Conservation (phyloP, 2,888 invertebrate species). For the Agrotis exclamationis region DNA sequence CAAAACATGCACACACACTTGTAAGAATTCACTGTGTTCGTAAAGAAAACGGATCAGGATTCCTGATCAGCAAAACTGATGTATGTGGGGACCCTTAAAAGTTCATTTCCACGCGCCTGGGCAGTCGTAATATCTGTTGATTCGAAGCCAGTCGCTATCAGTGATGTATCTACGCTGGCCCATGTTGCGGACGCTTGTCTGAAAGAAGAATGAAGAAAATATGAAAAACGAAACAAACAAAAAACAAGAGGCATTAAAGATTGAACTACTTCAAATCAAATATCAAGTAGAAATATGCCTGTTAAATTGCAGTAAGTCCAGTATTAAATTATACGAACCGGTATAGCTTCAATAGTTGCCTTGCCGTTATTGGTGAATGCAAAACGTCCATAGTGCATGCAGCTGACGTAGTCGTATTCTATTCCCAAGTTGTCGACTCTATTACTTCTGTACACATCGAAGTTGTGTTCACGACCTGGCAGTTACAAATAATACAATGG, state of each 20-base stretch:
- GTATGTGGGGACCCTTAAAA: no score
- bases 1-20: no score
- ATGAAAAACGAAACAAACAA: neutral
- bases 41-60: no score
- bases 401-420: constrained; percentile 92
- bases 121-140: constrained; percentile 74
- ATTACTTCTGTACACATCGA: constrained; percentile 89
- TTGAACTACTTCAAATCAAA: neutral
- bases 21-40: no score
- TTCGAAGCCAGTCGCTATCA: constrained; percentile 73
- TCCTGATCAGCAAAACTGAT: no score
- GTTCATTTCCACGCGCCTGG: constrained; percentile 66
- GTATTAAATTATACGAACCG: constrained; percentile 13
- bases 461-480: constrained; percentile 74
- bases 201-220: neutral
- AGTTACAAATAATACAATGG: neutral
- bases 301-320: neutral
- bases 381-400: constrained; percentile 92
- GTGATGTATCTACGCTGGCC: constrained; percentile 75
- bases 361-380: constrained; percentile 92
- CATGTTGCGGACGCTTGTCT: constrained; percentile 69
- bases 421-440: constrained; percentile 91
- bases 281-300: neutral
- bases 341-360: constrained; percentile 85
- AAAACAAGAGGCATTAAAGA: neutral